A percentile compares a stretch with the other conserved stretches of the same genome.
Conservation (phyloP, 1,140 invertebrate species). For the Drosophila rhopaloa region DNA sequence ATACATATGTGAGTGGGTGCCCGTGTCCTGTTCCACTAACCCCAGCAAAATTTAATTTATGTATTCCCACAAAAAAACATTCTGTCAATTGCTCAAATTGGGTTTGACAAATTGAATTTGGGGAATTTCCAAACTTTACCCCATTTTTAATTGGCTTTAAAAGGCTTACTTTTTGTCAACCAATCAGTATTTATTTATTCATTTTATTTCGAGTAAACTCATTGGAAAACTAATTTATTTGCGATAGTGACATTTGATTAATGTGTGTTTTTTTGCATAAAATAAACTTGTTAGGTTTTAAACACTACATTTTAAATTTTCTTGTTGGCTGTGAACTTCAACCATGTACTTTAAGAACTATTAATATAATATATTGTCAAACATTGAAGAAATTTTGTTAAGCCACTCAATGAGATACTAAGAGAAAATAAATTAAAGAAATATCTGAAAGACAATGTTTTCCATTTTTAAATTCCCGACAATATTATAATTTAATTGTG, state of each 20-base stretch:
- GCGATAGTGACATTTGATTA: too few relatives aligned
- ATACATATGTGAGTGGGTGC: not conserved
- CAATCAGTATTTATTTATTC: not conserved
- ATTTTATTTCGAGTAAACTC: not conserved
- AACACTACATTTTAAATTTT: too few relatives aligned
- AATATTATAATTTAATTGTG: not conserved
- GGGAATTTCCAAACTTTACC: slow-evolving; percentile 4
- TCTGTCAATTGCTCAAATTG: slow-evolving; percentile 21
- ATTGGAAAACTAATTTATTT: not conserved
- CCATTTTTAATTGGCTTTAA: slow-evolving; percentile 37
- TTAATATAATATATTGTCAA: too few relatives aligned
- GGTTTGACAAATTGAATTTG: slow-evolving; percentile 30
- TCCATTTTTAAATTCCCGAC: too few relatives aligned
- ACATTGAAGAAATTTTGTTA: too few relatives aligned
- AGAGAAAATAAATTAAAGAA: too few relatives aligned
- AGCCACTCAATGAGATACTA: too few relatives aligned
- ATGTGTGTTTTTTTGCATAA: too few relatives aligned
- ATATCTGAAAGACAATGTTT: too few relatives aligned
- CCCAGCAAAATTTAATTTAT: slow-evolving; percentile 35
- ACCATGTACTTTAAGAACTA: too few relatives aligned
- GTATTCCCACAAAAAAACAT: slow-evolving; percentile 2
- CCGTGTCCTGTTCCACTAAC: slow-evolving; percentile 25
- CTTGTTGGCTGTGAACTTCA: too few relatives aligned
- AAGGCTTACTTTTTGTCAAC: slow-evolving; percentile 24
- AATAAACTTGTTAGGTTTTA: too few relatives aligned